Evolutionary conservation across 2,888 invertebrate species (phyloP), one percentile per base, ranked within the genome.

Genomic region (Zaprionus bogoriensis): DNA sequence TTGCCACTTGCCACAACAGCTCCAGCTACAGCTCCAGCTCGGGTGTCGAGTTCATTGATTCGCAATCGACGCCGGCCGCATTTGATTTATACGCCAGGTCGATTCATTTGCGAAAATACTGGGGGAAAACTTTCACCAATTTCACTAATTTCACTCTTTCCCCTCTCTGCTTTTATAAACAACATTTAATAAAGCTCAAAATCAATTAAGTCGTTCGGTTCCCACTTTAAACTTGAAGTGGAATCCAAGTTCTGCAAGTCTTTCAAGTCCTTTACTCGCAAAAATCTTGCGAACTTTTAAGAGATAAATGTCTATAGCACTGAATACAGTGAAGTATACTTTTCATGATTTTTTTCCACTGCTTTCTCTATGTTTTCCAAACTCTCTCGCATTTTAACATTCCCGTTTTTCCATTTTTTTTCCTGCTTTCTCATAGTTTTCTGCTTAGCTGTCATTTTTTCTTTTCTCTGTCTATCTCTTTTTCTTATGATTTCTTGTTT

Each of bases 21-120:
- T 22, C 10, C 32, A 14, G 30, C 30, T 28, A 4, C 17, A 50
- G 10, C 23, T 39, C n/a, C 47, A 12, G 23, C 25, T 12, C 4
- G 42, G 46, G 75, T 59, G 64, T 73, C 67, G 71, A 71, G 73
- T 76, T 76, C 78, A 76, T 77, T 62, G 76, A 79, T 65, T 73
- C 58, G 63, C 63, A 75, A 66, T 75, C 78, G 72, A 66, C 54
- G 62, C 51, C 47, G 28, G 45, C 67, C 73, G 67, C 60, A 70
- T 70, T 74, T 70, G 73, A 73, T 73, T 74, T 73, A 73, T 62
- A 48, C 44, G 36, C 47, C 48, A 48, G 22, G 30, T 44, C 36
- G 32, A 22, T 9, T 23, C n/a, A 17, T 7, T 60, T 14, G 25
- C n/a, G n/a, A n/a, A n/a, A n/a, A n/a, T n/a, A n/a, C 9, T 20